Evolutionary conservation across 2,113 vertebrate genomes (phyloP).

Genomic region (Epinephelus moara): DNA sequence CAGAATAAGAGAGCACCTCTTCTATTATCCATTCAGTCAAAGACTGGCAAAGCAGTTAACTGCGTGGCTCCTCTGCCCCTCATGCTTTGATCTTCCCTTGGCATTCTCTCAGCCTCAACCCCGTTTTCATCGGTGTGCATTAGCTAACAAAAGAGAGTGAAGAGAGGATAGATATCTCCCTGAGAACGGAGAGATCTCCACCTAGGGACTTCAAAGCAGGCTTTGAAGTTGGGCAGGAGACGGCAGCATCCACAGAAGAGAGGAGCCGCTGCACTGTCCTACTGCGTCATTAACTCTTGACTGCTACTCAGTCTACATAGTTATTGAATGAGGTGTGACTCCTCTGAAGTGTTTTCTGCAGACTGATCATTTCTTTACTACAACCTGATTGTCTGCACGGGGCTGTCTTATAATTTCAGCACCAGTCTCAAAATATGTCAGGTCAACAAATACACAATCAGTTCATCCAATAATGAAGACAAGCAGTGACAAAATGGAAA

Average conservation of each 20-base stretch:
- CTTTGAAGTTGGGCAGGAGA: conserved; percentile 81
- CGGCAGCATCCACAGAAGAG: conserved; percentile 57
- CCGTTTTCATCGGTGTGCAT: conserved; percentile 70
- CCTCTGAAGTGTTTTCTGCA: background rate
- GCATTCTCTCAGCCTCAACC: conserved; percentile 73
- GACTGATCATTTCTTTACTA: background rate
- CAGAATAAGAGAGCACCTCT: conserved; percentile 27
- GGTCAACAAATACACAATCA: background rate
- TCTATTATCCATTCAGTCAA: conserved; percentile 60
- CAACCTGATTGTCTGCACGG: background rate
- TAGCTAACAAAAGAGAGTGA: conserved; percentile 74
- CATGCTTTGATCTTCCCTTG: conserved; percentile 77
- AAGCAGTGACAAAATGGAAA: background rate
- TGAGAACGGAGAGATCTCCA: conserved; percentile 72
- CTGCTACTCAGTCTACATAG: conserved; percentile 33
- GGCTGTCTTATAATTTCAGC: background rate
- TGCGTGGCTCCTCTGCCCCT: conserved; percentile 54
- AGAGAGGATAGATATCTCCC: conserved; percentile 69
- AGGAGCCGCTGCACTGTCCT: conserved; percentile 50
- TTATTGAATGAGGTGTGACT: conserved; percentile 34
- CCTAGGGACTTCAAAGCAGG: conserved; percentile 77
- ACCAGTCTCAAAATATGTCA: conserved; percentile 1
- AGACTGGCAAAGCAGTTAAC: conserved; percentile 73
- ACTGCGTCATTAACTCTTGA: conserved; percentile 55
- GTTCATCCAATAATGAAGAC: background rate